Evolutionary conservation across 2,113 vertebrate species (phyloP).

Genomic region (Stegostoma tigrinum): DNA sequence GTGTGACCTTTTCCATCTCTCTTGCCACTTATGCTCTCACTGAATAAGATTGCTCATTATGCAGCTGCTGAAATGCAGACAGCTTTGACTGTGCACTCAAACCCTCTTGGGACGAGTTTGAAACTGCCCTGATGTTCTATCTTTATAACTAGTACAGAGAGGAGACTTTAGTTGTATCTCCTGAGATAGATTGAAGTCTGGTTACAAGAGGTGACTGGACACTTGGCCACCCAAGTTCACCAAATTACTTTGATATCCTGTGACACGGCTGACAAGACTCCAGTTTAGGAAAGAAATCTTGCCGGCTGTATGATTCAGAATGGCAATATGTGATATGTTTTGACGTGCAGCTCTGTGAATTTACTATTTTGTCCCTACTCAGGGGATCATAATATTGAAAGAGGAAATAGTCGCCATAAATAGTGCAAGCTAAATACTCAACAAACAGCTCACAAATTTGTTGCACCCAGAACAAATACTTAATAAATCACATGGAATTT

Average conservation of each 20-base stretch:
- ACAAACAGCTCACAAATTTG: neutral
- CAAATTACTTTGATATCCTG: neutral
- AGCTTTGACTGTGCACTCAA: neutral
- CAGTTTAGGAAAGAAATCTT: neutral
- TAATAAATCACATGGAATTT: slow-evolving; percentile 1
- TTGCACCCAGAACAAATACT: neutral
- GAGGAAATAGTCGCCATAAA: neutral
- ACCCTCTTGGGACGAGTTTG: neutral
- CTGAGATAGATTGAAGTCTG: neutral
- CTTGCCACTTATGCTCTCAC: neutral
- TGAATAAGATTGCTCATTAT: neutral
- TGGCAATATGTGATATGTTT: neutral
- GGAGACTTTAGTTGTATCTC: neutral
- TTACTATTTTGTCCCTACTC: neutral
- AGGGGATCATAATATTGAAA: neutral
- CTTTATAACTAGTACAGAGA: neutral
- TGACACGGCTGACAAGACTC: neutral
- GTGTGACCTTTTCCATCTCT: neutral
- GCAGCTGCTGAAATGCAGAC: slow-evolving; percentile 11
- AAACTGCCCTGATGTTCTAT: neutral
- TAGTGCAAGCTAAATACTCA: neutral
- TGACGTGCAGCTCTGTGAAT: neutral
- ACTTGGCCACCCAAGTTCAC: neutral
- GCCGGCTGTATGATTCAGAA: neutral
- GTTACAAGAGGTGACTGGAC: neutral